Evolutionary conservation across 2,113 vertebrate species (phyloP).

Genomic region (Pionites leucogaster): DNA sequence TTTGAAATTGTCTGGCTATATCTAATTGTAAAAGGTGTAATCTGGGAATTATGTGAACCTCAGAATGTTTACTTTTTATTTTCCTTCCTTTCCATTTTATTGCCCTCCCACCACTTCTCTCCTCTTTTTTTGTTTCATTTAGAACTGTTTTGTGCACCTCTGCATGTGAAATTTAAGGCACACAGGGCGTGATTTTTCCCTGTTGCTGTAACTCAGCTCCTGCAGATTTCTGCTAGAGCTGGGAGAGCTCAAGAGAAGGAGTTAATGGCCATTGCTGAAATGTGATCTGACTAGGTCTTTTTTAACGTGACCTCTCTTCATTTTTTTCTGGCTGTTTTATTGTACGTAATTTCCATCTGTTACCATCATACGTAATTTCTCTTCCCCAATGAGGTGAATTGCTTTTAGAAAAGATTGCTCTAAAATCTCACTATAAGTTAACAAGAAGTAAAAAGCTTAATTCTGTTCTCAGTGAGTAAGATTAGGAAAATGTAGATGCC

Average conservation of each 20-base stretch:
- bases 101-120: accelerated
- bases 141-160: background rate
- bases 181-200: background rate
- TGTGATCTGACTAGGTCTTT: background rate
- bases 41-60: background rate
- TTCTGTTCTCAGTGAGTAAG: background rate
- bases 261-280: background rate
- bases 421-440: background rate
- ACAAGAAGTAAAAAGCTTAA: background rate
- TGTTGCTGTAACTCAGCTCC: background rate
- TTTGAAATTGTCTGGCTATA: background rate
- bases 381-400: background rate
- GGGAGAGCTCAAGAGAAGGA: background rate
- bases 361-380: background rate
- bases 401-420: background rate
- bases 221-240: background rate
- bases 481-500: background rate
- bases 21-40: background rate
- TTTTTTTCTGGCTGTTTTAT: background rate
- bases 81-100: background rate
- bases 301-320: background rate
- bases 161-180: background rate
- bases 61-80: background rate
- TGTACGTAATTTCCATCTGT: background rate
- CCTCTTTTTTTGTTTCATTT: background rate